These are phyloP conservation scores for Lasioglossum morio DNA, from an alignment of 2,888 invertebrate species.

Conservation along the genomic window DNA sequence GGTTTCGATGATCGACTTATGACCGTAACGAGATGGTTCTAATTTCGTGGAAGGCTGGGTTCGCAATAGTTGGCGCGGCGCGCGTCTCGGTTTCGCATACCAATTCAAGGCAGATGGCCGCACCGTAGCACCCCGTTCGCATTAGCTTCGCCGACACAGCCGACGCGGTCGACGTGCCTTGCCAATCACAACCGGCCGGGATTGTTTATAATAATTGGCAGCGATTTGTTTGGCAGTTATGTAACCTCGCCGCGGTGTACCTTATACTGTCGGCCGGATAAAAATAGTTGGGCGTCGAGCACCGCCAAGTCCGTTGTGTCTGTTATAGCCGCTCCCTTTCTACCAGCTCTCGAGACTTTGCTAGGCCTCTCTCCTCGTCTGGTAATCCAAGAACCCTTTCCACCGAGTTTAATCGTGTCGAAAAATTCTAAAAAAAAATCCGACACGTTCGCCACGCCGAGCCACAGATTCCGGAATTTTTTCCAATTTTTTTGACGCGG, in stretches of 20 bases:
- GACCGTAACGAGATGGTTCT: constrained; percentile 46
- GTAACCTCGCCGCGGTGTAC: constrained; percentile 77
- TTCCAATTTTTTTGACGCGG: background rate
- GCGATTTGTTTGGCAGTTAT: constrained; percentile 79
- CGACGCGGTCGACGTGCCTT: background rate
- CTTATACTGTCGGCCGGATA: constrained; percentile 73
- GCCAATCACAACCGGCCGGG: constrained; percentile 59
- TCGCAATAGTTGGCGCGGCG: constrained; percentile 62
- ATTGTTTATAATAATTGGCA: constrained; percentile 82
- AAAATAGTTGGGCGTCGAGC: constrained; percentile 78
- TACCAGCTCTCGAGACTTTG: background rate
- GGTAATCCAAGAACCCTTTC: too few species aligned
- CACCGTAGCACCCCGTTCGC: background rate
- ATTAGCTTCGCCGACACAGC: background rate
- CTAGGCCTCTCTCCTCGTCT: background rate
- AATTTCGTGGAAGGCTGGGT: constrained; percentile 65
- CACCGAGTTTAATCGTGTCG: background rate
- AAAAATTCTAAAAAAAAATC: background rate
- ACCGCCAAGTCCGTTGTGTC: constrained; percentile 72
- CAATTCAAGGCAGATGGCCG: constrained; percentile 63
- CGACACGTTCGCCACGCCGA: background rate
- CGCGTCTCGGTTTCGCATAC: constrained; percentile 63
- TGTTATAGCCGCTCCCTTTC: constrained; percentile 69
- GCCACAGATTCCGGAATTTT: background rate
- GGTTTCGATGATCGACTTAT: constrained; percentile 32